Evolutionary conservation across 1,140 invertebrate species (phyloP), one percentile per base, ranked within the genome.

Genomic region (Pseudachorutes palmiensis): DNA sequence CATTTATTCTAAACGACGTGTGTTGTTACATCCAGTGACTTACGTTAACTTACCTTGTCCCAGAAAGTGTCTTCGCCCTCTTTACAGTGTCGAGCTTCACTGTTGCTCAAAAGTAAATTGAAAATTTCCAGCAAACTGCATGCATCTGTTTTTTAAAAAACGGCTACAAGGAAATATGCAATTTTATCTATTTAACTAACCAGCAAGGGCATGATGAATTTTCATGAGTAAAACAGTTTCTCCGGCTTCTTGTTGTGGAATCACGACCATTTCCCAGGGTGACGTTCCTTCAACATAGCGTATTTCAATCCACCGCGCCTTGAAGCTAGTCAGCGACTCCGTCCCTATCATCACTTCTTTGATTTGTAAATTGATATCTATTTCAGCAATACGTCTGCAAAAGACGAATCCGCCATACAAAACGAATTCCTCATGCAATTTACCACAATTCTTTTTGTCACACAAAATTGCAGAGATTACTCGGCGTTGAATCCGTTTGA

Each of bases 191-290:
- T n/a, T n/a, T n/a, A n/a, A n/a, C n/a, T n/a, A n/a, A 55, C 51
- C 51, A 24, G 51, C 51, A 26, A 55, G 51, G 24, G 51, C 51
- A 24, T 55, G 51, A 55, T 55, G 51, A 55, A 55, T 55, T 55
- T 55, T 55, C 14, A 55, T 14, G 9, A 55, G 24, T 14, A 55
- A 55, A 55, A 55, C 24, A 9, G 51, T 55, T 55, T 55, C 51
- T 5, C 24, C 51, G 12, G 24, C 51, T 55, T 55, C 51, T 14
- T 14, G 3, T 24, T 55, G 51, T 5, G 51, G 51, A 55, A 55
- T 55, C 51, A 55, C 12, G 5, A 55, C 51, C 5, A 55, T 55
- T 55, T 55, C 51, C 51, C 51, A 55, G 14, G 51, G 51, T 14
- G 51, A 14, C 12, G 24, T 55, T 19, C 51, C 51, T 26, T 55